Evolutionary conservation across 2,888 invertebrate genomes (phyloP), one percentile per base, ranked within the genome.

Genomic region (Luperina nickerlii): DNA sequence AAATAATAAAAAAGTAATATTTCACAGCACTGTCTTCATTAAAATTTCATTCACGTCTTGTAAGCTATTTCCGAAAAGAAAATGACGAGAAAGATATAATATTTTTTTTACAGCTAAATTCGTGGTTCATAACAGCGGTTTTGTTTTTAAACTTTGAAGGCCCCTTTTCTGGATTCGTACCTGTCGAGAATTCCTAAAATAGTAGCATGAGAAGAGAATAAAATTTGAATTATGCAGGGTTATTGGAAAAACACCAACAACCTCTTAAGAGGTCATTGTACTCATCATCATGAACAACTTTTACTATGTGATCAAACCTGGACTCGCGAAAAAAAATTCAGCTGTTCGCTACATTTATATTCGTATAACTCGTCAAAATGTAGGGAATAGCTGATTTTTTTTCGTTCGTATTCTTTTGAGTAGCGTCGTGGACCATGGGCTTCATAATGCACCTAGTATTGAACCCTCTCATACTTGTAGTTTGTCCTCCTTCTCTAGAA

Each of bases 401-500:
- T 38, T 38, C 5, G 3, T 6, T 4, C 38, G 38, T 38, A 18
- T 24, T 38, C 0, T 63, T 70, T 32, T 32, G 11, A 11, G 11
- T 60, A n/a, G n/a, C n/a, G 0, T 38, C n/a, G n/a, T 71, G n/a
- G n/a, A 71, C n/a, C 18, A 18, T 38, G 38, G 38, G 9, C 57
- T 11, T 66, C 62, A 54, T 69, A 73, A 69, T 83, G 65, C 63
- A 66, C 76, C 75, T 9, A 62, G 54, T n/a, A 69, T 68, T 63
- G 68, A 83, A 62, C 65, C 67, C 68, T 68, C 66, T 79, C 48
- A 57, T 65, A 79, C 51, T 81, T 74, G 32, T 18, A 60, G 32
- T 76, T 81, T 54, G 69, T 48, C 73, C 62, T 74, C 76, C 66
- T 74, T 72, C 51, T 68, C 71, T 24, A 62, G 38, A 27, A 66